Percentiles rank a stretch among this genome's conserved stretches.
Conservation (phyloP, 2,797 vertebrate genomes). For the Enteromius anoplus region DNA sequence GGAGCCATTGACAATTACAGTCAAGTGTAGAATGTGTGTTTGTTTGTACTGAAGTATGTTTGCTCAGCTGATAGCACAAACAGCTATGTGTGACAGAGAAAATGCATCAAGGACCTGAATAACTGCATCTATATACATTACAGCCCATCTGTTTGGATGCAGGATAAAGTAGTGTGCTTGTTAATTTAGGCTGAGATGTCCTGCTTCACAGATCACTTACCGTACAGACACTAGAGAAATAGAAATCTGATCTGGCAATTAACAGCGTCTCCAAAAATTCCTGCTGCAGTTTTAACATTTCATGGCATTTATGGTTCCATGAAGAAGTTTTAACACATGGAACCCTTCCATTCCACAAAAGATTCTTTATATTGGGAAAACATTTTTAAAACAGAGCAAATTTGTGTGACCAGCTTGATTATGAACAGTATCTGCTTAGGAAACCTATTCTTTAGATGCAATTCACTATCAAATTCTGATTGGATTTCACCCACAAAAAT, state of each 20-base stretch:
- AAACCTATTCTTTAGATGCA: background rate
- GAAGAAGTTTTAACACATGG: background rate
- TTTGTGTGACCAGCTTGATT: background rate
- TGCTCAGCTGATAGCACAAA: constrained; percentile 58
- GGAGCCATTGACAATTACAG: constrained; percentile 23
- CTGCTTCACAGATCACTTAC: background rate
- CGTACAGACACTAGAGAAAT: background rate
- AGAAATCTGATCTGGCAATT: background rate
- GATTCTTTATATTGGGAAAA: background rate
- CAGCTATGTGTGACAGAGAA: constrained; percentile 30
- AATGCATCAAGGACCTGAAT: constrained; percentile 7
- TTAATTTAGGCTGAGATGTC: constrained; percentile 17
- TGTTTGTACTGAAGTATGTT: constrained; percentile 51
- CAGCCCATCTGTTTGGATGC: background rate
- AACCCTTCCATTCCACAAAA: background rate
- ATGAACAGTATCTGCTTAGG: background rate
- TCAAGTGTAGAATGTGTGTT: constrained; percentile 18
- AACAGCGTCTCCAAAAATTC: background rate
- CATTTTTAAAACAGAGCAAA: background rate
- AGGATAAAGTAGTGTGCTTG: background rate
- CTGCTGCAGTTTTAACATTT: background rate
- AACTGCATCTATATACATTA: constrained; percentile 34
- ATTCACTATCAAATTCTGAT: background rate
- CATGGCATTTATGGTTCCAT: background rate
- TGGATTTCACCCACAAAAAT: background rate